Evolutionary conservation across 2,113 vertebrate species (phyloP), one percentile per base, ranked within the genome.

Genomic region (Ciconia stormi): DNA sequence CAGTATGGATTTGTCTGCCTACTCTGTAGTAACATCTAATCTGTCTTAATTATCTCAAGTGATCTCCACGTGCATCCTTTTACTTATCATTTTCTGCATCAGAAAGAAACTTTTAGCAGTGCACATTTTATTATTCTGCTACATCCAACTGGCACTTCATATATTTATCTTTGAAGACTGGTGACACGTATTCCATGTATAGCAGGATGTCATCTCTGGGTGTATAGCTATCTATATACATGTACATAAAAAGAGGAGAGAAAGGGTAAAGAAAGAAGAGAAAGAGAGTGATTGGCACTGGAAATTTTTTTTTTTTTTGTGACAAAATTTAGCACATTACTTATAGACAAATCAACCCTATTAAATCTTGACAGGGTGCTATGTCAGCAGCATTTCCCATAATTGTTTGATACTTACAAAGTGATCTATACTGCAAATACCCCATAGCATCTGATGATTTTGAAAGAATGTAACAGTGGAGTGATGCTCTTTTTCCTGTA

Each of bases 61-160:
- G 61, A 82, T 76, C 23, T 82, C 81, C 66, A 53, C 30, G 7
- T 69, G 38, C 40, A 85, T 72, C 49, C 30, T 87, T 91, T 91
- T 70, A 55, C 73, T 89, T 79, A 58, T 46, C 1, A 10, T 86
- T 80, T 73, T 87, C 36, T 95, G 42, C 52, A 46, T 25, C 55
- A 83, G 72, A 52, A 87, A 91, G 16, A 86, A 92, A 86, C 81
- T 82, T 53, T 8, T 27, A 79, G 50, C 66, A 78, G 84, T 30
- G 87, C 14, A 17, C 17, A 46, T 96, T 97, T 95, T 88, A 56
- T 87, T 96, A 71, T 93, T 85, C 50, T 96, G 44, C 14, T 73
- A 34, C 56, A 49, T 89, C 30, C 46, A 92, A n/a, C 76, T 95
- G 61, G 15, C 86, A 82, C 29, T 66, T 94, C 7, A 23, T 84